Base-by-base conservation (phyloP, 2,797 vertebrate genomes). In the Phataginus tricuspis region DNA sequence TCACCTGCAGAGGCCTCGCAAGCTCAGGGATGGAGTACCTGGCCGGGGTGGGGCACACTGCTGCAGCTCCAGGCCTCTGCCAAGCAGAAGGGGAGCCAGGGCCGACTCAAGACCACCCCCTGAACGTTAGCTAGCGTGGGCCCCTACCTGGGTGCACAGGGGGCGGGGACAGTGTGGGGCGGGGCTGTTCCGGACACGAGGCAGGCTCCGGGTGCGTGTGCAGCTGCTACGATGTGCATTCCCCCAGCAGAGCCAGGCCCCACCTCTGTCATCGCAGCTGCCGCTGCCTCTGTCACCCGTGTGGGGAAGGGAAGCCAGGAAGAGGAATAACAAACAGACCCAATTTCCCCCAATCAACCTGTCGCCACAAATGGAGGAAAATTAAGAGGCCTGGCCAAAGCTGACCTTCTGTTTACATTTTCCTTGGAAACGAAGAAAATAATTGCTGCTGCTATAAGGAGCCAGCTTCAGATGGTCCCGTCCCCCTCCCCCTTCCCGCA, bases 401-500 rank as follows among this genome's bases (percentile, higher is more conserved):
- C 94, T 98, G 98, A 98, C 98, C 98, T 98, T 98, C 98, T 97
- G 98, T 98, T 98, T 98, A 98, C 97, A 98, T 98, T 98, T 98
- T 97, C 97, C 97, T 98, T 97, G 27, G 5, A 98, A 98, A 98
- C 61, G n/a, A 96, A 98, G 96, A 98, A 45, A 98, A 98, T 98
- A 98, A 98, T 98, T 98, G 98, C 98, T 89, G 96, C 96, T 97
- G 97, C 98, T 97, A 85, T 95, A 97, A 88, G 97, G 97, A 96
- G 97, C 96, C 97, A 97, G 97, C 97, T 98, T 97, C 97, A 97
- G 98, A 98, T 98, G 29, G 53, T 87, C 57, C 51, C 59, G 49
- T 15, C 31, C 83, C 37, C 29, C 78, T 37, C 59, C 34, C 63
- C 31, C 31, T 74, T 97, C 94, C 87, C 97, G 96, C 93, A 92